These are phyloP conservation scores for Ridgeia piscesae DNA, from an alignment of 1,140 invertebrate species.

Conservation along the genomic window DNA sequence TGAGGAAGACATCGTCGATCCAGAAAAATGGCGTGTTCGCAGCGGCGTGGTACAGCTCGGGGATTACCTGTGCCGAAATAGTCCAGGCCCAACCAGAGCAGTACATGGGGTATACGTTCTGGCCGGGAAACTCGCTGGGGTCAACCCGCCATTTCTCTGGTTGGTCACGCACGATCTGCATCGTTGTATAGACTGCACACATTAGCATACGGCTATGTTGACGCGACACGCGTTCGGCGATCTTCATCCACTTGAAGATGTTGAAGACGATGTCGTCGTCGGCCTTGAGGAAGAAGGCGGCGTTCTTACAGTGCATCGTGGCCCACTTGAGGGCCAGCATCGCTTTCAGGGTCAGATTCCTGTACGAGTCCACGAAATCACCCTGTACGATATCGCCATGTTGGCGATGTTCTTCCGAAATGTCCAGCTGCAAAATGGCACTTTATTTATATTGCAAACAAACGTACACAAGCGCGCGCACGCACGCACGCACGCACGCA, in stretches of 20 bases:
- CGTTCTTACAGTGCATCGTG: constrained; percentile 64
- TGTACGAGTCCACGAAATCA: constrained; percentile 48
- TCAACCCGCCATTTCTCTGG: constrained; percentile 56
- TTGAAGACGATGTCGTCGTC: constrained; percentile 87
- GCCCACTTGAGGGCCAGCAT: constrained; percentile 84
- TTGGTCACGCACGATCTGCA: neutral
- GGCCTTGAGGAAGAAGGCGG: constrained; percentile 77
- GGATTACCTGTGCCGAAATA: constrained; percentile 51
- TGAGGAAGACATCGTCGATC: constrained; percentile 58
- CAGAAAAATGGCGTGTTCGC: constrained; percentile 51
- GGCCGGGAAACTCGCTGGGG: constrained; percentile 48
- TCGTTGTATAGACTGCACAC: neutral
- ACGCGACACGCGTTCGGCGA: neutral
- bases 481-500: too few relatives aligned
- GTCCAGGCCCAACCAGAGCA: constrained; percentile 56
- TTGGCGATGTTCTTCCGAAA: neutral
- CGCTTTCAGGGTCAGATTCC: constrained; percentile 62
- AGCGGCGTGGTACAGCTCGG: constrained; percentile 46
- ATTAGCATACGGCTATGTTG: neutral
- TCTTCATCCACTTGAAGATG: constrained; percentile 57
- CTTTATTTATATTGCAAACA: neutral
- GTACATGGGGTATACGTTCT: constrained; percentile 55
- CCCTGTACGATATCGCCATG: constrained; percentile 48
- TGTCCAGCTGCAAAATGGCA: neutral
- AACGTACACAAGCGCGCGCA: neutral